phyloP scores from a whole-genome alignment of 2,797 vertebrate genomes.

The Emys orbicularis region DNA sequence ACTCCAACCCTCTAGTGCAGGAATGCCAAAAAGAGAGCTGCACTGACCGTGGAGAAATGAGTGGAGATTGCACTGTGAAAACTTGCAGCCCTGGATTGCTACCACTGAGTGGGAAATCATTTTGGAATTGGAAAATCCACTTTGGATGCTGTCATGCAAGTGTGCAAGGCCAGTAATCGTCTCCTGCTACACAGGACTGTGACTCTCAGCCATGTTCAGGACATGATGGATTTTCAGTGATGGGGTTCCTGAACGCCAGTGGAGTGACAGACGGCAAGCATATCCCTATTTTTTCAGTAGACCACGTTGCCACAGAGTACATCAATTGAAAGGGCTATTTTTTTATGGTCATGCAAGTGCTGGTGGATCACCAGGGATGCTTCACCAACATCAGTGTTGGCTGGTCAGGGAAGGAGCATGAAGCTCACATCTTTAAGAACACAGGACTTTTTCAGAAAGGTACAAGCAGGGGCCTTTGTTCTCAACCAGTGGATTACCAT shows the following conservation, averaged over 20 bases:
- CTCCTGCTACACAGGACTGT: background rate
- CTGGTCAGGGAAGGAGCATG: background rate
- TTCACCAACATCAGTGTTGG: background rate
- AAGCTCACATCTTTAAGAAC: background rate
- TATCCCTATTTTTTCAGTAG: background rate
- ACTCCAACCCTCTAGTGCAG: background rate
- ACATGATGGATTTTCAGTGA: background rate
- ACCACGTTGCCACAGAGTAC: background rate
- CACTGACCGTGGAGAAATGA: background rate
- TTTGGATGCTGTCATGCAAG: background rate
- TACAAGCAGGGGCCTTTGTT: background rate
- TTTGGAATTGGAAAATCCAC: background rate
- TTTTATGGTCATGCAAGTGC: background rate
- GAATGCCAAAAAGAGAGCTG: background rate
- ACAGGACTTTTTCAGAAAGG: background rate
- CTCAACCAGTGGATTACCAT: background rate
- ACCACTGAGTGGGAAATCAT: background rate
- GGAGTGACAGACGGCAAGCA: background rate
- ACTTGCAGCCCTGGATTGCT: background rate
- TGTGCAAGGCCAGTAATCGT: background rate
- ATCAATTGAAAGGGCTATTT: background rate
- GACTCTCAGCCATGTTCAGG: background rate
- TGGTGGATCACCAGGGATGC: background rate
- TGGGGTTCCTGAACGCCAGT: background rate
- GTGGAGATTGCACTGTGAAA: background rate